Evolutionary conservation across 2,113 vertebrate genomes (phyloP), one percentile per base, ranked within the genome.

Genomic region (Sapajus apella): DNA sequence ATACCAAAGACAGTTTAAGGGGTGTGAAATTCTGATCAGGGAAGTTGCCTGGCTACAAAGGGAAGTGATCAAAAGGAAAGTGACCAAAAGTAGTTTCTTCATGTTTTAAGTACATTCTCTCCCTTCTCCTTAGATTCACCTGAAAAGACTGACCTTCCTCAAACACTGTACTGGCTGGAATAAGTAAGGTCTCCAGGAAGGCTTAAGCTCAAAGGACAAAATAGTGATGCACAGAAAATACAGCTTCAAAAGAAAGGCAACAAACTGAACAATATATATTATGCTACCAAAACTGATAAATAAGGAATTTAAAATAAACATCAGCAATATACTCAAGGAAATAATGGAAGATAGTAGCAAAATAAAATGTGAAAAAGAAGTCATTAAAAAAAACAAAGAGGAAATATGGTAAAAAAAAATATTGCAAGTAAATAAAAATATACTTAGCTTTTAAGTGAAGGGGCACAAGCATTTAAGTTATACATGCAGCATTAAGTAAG

Each of bases 291-390:
- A 72, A 50, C 32, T 20, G 45, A 17, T n/a, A 12, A 35, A 20
- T 18, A 6, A 50, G 25, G 30, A n/a, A 73, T 16, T 85, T 55
- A 47, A 50, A 88, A 86, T 76, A 81, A 85, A 16, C 32, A 37
- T 50, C 50, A 56, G 52, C 25, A 72, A 82, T 55, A 25, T 4
- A 32, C 4, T 61, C 9, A 27, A 13, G 75, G 21, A 50, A 72
- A 86, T 47, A 55, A n/a, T 66, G 17, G 58, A 77, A 89, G 66
- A 76, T 5, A 43, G 16, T 32, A 77, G 13, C 8, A 70, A 75
- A 93, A 82, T 82, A 6, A 96, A 92, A 89, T 76, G 66, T 32
- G 70, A 50, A 91, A 45, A 68, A 82, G 18, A 75, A 83, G 61
- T 83, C 8, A 35, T 20, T 50, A 45, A 70, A 61, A 55, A 84